Conservation (phyloP, 2,113 vertebrate genomes). For the Vanacampus margaritifer region DNA sequence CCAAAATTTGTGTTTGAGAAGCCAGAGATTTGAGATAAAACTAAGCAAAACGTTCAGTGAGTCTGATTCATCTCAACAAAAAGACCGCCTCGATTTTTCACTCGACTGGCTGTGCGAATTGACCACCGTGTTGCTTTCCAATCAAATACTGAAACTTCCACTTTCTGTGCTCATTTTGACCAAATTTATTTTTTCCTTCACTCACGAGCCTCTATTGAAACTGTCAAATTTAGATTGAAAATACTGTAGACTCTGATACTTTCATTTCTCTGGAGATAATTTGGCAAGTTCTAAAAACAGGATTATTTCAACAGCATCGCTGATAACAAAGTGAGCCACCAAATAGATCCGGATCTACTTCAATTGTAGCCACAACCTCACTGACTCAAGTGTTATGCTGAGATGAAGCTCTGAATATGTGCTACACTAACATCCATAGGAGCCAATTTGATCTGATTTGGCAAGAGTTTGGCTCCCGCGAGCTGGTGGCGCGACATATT, state of each 20-base stretch:
- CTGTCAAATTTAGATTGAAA: conserved; percentile 35
- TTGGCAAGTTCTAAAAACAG: conserved; percentile 27
- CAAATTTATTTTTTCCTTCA: conserved; percentile 14
- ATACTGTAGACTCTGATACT: conserved; percentile 1
- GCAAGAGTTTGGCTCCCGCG: conserved; percentile 23
- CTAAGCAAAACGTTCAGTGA: not conserved
- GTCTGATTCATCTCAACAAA: not conserved
- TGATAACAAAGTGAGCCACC: conserved; percentile 9
- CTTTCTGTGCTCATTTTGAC: not conserved
- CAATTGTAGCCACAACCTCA: not conserved
- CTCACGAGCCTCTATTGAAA: conserved; percentile 15
- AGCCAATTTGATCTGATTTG: conserved; percentile 52
- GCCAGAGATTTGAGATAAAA: no score
- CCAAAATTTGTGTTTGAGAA: not conserved
- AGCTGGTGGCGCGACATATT: not conserved
- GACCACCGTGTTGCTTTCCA: not conserved
- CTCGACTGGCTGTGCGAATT: not conserved
- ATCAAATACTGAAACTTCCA: conserved; percentile 8
- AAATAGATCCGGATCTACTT: conserved; percentile 1
- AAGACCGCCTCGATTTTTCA: not conserved
- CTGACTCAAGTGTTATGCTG: conserved; percentile 18
- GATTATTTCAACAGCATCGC: conserved; percentile 13
- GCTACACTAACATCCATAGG: conserved; percentile 41
- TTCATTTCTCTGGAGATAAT: conserved; percentile 20
- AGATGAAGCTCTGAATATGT: conserved; percentile 34